Percentiles rank a stretch among this genome's conserved stretches.
phyloP scores from a whole-genome alignment of 2,888 invertebrate species.

The Drosophila eohydei region DNA sequence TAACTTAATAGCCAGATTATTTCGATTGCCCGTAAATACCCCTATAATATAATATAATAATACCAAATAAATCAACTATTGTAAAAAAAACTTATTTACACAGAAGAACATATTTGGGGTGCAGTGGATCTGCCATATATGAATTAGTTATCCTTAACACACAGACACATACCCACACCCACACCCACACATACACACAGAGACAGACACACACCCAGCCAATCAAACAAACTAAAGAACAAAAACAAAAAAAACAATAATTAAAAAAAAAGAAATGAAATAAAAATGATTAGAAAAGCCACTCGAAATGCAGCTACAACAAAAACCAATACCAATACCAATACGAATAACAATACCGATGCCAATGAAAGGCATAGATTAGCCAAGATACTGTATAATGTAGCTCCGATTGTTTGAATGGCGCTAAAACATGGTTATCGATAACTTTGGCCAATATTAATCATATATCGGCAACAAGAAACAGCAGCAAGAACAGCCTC shows the following conservation, averaged over 20 bases:
- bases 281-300: constrained; percentile 1
- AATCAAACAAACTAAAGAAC: neutral
- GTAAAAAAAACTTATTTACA: neutral
- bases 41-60: neutral
- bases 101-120: neutral
- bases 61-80: neutral
- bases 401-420: constrained; percentile 1
- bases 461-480: constrained; percentile 7
- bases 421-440: neutral
- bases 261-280: neutral
- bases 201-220: neutral
- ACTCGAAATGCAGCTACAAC: neutral
- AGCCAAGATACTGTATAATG: neutral
- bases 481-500: neutral
- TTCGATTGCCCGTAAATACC: neutral
- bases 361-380: neutral
- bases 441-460: neutral
- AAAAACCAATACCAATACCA: neutral
- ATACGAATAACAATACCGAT: neutral
- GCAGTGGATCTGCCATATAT: neutral
- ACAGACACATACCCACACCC: neutral
- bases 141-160: constrained; percentile 4
- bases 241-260: neutral
- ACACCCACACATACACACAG: neutral
- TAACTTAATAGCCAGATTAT: neutral